phyloP scores from a whole-genome alignment of 2,888 invertebrate genomes.

The Drosophila pegasa region DNA sequence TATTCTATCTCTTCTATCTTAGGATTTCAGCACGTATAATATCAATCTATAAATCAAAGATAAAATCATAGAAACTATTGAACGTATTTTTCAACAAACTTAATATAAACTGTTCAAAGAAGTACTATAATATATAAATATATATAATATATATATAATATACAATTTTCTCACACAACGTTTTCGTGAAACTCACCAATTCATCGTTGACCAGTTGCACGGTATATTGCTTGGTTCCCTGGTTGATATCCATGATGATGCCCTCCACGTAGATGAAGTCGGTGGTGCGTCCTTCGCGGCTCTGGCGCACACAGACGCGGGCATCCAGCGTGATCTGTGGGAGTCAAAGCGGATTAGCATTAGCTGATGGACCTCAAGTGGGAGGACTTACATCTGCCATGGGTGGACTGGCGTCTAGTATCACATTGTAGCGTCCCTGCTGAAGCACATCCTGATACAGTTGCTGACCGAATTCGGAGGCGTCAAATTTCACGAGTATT shows the following conservation, averaged over 20 bases:
- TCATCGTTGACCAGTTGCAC: constrained; percentile 86
- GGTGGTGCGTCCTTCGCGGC: constrained; percentile 87
- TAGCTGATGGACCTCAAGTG: background rate
- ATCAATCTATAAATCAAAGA: too few relatives aligned
- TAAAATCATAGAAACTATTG: too few relatives aligned
- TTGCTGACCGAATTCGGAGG: constrained; percentile 89
- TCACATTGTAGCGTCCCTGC: constrained; percentile 93
- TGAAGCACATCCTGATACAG: constrained; percentile 92
- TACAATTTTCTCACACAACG: too few relatives aligned
- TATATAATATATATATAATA: too few relatives aligned
- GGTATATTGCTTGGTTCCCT: constrained; percentile 89
- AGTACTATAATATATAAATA: too few relatives aligned
- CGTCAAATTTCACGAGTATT: constrained; percentile 93
- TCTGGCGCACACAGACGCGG: constrained; percentile 92
- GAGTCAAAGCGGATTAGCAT: background rate
- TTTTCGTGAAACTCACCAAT: constrained; percentile 82
- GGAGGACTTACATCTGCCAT: constrained; percentile 88
- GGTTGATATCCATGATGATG: constrained; percentile 89
- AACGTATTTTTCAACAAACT: too few relatives aligned
- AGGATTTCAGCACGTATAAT: too few relatives aligned
- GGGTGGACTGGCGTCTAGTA: constrained; percentile 96
- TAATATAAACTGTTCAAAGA: too few relatives aligned
- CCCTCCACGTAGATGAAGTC: constrained; percentile 94
- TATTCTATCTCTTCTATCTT: too few relatives aligned
- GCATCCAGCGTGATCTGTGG: constrained; percentile 90